Percentiles rank a stretch among this genome's conserved stretches.
phyloP scores from a whole-genome alignment of 2,113 vertebrate genomes.

The Nestor notabilis region DNA sequence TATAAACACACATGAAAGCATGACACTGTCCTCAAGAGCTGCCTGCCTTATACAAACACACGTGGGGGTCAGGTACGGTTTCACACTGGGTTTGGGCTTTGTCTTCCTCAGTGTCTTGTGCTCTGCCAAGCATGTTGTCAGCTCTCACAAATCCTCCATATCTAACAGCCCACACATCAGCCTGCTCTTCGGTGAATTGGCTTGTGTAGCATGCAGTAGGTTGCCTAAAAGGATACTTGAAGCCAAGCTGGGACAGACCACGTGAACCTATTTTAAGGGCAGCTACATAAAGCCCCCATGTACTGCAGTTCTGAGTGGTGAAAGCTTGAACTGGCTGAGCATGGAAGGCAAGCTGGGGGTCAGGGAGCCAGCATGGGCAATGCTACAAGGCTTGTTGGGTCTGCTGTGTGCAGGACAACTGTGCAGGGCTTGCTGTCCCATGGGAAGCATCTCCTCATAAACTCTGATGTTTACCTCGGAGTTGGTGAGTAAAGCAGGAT shows the following conservation, averaged over 20 bases:
- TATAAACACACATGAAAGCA: not conserved
- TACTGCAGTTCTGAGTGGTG: not conserved
- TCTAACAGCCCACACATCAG: not conserved
- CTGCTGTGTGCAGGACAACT: not conserved
- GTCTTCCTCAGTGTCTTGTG: not conserved
- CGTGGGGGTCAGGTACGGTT: not conserved
- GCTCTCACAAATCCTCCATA: not conserved
- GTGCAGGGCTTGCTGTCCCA: not conserved
- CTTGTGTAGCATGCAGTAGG: not conserved
- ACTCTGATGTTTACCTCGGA: not conserved
- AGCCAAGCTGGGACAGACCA: not conserved
- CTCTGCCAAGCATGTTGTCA: not conserved
- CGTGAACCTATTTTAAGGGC: not conserved
- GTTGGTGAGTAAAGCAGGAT: not conserved
- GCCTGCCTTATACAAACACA: conserved; percentile 7
- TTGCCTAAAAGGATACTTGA: not conserved
- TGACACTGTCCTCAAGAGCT: not conserved
- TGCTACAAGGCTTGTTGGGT: not conserved
- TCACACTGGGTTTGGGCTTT: not conserved
- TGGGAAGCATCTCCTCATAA: not conserved
- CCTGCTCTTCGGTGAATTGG: not conserved
- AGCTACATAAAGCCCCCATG: not conserved
- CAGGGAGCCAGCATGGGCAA: not conserved
- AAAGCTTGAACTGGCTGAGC: not conserved
- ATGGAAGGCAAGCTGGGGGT: rapidly evolving